These are phyloP conservation scores for Spatula clypeata DNA, from an alignment of 2,797 vertebrate genomes.

Conservation along the genomic window DNA sequence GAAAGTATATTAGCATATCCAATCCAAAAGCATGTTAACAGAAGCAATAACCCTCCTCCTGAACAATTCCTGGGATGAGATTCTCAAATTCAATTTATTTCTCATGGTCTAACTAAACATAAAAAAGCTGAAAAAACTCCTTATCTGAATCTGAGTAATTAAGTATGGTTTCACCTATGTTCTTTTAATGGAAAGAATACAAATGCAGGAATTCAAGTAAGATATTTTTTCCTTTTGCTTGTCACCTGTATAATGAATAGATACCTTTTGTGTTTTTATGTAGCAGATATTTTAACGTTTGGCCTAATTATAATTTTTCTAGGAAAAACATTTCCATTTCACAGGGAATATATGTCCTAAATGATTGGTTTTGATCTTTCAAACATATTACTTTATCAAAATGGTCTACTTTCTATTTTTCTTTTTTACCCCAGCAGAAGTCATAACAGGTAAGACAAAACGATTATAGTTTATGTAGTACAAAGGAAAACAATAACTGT, in stretches of 20 bases:
- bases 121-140: slow-evolving; percentile 2
- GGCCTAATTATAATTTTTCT: background rate
- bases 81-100: slow-evolving; percentile 46
- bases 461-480: background rate
- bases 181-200: background rate
- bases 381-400: background rate
- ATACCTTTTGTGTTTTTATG: background rate
- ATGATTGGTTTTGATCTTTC: background rate
- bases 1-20: slow-evolving; percentile 32
- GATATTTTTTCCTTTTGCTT: background rate
- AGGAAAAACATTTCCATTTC: background rate
- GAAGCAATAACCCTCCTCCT: slow-evolving; percentile 35
- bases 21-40: slow-evolving; percentile 22
- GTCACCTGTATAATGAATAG: background rate
- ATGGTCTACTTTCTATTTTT: background rate
- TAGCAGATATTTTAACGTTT: background rate
- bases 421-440: no score
- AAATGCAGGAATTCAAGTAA: background rate
- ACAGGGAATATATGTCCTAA: background rate
- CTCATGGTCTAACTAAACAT: background rate
- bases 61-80: slow-evolving; percentile 31
- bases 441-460: background rate
- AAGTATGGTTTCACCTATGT: background rate
- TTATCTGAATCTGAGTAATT: background rate
- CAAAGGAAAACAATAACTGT: background rate